Conservation (phyloP, 2,113 vertebrate species). For the Sebastes fasciatus region DNA sequence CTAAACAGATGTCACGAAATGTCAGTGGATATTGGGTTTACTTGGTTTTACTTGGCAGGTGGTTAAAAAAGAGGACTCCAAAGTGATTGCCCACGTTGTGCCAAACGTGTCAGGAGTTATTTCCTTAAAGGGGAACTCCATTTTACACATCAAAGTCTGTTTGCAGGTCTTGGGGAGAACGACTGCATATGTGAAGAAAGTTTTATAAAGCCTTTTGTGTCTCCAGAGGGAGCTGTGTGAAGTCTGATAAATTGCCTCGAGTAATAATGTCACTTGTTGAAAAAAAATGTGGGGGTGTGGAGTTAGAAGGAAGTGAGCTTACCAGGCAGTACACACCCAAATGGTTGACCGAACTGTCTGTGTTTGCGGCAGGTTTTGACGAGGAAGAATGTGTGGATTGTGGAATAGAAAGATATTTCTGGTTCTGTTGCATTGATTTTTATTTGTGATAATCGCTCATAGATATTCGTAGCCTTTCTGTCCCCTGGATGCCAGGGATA, state of each 20-base stretch:
- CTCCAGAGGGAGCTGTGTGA: background rate
- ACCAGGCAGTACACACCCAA: background rate
- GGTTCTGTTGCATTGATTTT: background rate
- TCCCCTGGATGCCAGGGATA: background rate
- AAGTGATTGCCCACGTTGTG: too few species aligned
- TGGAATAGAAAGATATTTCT: background rate
- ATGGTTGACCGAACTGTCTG: background rate
- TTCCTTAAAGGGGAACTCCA: background rate
- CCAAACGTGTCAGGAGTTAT: background rate
- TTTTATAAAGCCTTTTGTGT: background rate
- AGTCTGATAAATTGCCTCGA: background rate
- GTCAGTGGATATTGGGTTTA: background rate
- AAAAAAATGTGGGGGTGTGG: background rate
- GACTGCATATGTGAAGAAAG: background rate
- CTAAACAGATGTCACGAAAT: background rate
- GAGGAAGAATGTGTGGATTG: background rate
- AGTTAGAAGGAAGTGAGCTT: background rate
- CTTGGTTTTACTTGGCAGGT: background rate
- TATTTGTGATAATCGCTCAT: background rate
- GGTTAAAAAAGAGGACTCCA: background rate
- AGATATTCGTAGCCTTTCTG: background rate
- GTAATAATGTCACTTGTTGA: conserved; percentile 5
- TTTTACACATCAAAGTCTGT: background rate
- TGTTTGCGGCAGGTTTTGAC: background rate
- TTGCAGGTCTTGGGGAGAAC: background rate